These are phyloP conservation scores for Pagrus major DNA, from an alignment of 2,113 vertebrate species.

Conservation along the genomic window DNA sequence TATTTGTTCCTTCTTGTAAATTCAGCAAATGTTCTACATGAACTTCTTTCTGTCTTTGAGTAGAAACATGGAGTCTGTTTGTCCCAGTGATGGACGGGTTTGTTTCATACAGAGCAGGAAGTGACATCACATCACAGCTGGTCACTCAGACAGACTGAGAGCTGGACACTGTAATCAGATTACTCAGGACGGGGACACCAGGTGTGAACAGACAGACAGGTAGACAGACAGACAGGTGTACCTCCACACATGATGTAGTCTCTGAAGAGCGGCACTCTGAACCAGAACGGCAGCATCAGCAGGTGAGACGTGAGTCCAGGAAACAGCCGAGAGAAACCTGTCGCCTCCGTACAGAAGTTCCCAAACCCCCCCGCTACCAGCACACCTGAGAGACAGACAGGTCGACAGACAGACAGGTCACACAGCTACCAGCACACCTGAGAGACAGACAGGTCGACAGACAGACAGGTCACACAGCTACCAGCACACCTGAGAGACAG, in stretches of 20 bases:
- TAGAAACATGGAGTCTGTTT: no score
- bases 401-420: not conserved
- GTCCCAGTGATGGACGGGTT: no score
- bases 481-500: conserved; percentile 76
- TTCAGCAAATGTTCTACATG: no score
- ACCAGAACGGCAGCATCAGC: conserved; percentile 87
- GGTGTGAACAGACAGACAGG: conserved; percentile 7
- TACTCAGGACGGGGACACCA: no score
- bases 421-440: conserved; percentile 80
- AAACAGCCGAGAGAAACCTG: conserved; percentile 82
- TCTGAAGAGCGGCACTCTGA: conserved; percentile 84
- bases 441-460: not conserved
- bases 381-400: conserved; percentile 64
- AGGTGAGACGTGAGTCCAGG: conserved; percentile 82
- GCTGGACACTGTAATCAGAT: no score
- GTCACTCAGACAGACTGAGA: no score
- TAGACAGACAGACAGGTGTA: conserved; percentile 49
- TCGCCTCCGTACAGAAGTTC: conserved; percentile 88
- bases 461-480: conserved; percentile 48
- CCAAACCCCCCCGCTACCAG: conserved; percentile 84
- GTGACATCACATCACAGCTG: no score
- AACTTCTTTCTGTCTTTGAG: no score
- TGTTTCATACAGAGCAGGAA: no score
- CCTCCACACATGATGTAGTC: conserved; percentile 87
- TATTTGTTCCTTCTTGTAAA: no score